Evolutionary conservation across 30 jellyfish, hydroid and myxozoan genomes (phyloP).

Genomic region (Sanderia malayensis): DNA sequence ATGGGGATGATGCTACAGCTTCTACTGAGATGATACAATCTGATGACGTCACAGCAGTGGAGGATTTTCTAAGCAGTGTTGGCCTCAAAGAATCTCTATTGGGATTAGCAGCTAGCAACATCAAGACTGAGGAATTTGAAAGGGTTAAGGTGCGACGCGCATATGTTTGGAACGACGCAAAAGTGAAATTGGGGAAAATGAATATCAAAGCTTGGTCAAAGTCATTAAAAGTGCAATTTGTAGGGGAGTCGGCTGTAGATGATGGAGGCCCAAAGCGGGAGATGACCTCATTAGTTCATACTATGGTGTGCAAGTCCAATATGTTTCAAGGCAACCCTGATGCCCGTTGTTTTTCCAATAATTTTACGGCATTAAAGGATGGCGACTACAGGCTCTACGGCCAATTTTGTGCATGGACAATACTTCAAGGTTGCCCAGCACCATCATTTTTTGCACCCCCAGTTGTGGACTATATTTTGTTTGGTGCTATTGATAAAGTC

Average conservation of each 20-base stretch:
- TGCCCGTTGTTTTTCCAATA: background rate
- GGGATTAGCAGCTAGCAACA: background rate
- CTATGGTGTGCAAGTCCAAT: background rate
- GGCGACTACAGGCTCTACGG: background rate
- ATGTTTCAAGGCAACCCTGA: background rate
- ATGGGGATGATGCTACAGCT: background rate
- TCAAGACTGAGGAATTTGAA: background rate
- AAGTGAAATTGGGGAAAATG: background rate
- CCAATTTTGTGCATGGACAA: background rate
- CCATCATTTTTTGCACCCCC: background rate
- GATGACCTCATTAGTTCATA: background rate
- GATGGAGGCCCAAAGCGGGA: background rate
- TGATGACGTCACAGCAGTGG: background rate
- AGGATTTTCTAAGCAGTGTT: background rate
- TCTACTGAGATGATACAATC: background rate
- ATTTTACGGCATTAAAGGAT: background rate
- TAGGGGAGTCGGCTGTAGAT: background rate
- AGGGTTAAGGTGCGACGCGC: background rate
- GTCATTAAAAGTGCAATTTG: background rate
- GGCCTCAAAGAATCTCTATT: background rate
- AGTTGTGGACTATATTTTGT: background rate
- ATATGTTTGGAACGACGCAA: background rate
- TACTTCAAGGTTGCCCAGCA: background rate
- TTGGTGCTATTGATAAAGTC: background rate
- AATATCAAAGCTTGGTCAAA: background rate